Evolutionary conservation across 2,113 vertebrate genomes (phyloP).

Genomic region (Triplophysa siluroides): DNA sequence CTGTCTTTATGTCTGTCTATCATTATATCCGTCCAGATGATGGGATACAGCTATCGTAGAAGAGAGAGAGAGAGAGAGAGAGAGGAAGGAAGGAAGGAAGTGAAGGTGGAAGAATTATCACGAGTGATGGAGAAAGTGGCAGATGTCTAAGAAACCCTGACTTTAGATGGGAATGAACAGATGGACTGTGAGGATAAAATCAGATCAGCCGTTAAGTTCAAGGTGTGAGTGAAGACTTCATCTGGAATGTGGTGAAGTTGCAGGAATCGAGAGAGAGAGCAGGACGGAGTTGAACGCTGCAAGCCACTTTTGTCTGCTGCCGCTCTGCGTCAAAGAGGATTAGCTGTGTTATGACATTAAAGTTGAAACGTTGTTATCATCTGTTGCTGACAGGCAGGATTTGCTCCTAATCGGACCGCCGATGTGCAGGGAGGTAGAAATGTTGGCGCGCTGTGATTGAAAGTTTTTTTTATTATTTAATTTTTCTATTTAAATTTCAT

Average conservation of each 20-base stretch:
- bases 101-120: too few species aligned
- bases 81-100: not conserved
- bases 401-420: slow-evolving; percentile 40
- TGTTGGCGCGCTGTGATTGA: slow-evolving; percentile 16
- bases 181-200: slow-evolving; percentile 11
- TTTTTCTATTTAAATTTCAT: not conserved
- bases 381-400: slow-evolving; percentile 34
- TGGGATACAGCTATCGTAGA: too few species aligned
- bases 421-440: slow-evolving; percentile 31
- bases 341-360: slow-evolving; percentile 66
- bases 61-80: too few species aligned
- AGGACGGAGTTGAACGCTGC: not conserved
- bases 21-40: too few species aligned
- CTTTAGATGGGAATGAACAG: not conserved
- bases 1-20: not conserved
- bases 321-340: slow-evolving; percentile 68
- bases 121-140: not conserved
- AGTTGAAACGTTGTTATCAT: slow-evolving; percentile 57
- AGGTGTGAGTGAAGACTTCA: slow-evolving; percentile 17
- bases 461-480: not conserved
- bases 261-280: not conserved
- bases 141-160: not conserved
- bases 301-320: slow-evolving; percentile 63
- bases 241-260: not conserved
- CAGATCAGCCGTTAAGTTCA: not conserved